Evolutionary conservation across 1,140 invertebrate genomes (phyloP).

Genomic region (Halyomorpha halys): DNA sequence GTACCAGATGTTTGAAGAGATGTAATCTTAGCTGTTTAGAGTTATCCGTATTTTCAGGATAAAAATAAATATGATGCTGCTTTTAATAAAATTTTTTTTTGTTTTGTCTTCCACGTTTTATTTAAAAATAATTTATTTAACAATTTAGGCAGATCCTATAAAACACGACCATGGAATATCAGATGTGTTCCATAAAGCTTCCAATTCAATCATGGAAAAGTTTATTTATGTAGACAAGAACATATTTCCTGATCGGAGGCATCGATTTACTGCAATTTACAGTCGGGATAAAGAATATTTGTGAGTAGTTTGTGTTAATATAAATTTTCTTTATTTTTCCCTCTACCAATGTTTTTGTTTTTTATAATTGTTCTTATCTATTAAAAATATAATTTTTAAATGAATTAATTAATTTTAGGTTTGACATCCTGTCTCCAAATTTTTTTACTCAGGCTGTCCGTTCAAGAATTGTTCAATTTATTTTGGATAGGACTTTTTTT

Average conservation of each 20-base stretch:
- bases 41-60: no score
- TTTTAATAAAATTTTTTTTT: background rate
- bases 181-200: background rate
- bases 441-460: conserved; percentile 80
- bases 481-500: conserved; percentile 76
- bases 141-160: background rate
- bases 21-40: no score
- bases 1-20: no score
- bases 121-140: background rate
- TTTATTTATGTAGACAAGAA: conserved; percentile 25
- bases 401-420: conserved; percentile 43
- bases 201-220: conserved; percentile 14
- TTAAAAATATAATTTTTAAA: background rate
- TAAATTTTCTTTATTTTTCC: conserved; percentile 9
- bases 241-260: conserved; percentile 25
- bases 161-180: background rate
- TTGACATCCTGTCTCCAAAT: conserved; percentile 64
- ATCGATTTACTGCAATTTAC: conserved; percentile 60
- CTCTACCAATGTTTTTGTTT: background rate
- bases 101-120: background rate
- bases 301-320: conserved; percentile 42
- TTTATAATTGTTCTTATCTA: no score
- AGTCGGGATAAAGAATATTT: conserved; percentile 78
- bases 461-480: conserved; percentile 81
- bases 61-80: no score